phyloP scores from a whole-genome alignment of 2,113 vertebrate species.

The Pluvialis apricaria region DNA sequence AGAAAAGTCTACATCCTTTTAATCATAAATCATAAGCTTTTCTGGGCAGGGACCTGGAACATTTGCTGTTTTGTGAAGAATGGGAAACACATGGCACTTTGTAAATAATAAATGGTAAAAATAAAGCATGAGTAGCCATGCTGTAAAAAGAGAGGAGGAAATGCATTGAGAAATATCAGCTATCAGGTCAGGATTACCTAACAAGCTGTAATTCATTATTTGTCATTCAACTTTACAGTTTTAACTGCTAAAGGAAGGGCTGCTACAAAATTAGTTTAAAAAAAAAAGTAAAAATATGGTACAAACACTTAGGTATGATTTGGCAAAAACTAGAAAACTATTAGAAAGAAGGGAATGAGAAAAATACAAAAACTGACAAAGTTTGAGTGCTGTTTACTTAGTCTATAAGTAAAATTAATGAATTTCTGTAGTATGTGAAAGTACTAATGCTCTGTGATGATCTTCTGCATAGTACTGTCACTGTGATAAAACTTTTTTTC shows the following conservation, averaged over 20 bases:
- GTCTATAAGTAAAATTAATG: not conserved
- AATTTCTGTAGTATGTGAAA: not conserved
- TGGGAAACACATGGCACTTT: not conserved
- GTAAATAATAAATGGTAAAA: slow-evolving; percentile 52
- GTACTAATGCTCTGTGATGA: not conserved
- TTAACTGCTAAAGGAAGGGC: not conserved
- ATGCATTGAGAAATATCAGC: not conserved
- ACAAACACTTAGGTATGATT: not conserved
- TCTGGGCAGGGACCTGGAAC: not conserved
- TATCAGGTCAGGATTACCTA: not conserved
- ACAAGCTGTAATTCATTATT: not conserved
- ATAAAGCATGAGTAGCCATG: slow-evolving; percentile 11
- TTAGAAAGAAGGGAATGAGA: not conserved
- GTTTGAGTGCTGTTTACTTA: not conserved
- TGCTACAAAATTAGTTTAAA: not conserved
- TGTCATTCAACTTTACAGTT: not conserved
- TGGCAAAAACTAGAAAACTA: not conserved
- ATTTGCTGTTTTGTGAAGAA: not conserved
- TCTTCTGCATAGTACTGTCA: not conserved
- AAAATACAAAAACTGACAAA: not conserved
- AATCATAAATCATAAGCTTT: not conserved
- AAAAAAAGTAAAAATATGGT: not conserved
- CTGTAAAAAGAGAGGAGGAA: not conserved
- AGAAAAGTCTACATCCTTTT: not conserved
- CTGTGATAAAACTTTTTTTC: not conserved